Evolutionary conservation across 1,140 invertebrate genomes (phyloP).

Genomic region (Ips nitidus): DNA sequence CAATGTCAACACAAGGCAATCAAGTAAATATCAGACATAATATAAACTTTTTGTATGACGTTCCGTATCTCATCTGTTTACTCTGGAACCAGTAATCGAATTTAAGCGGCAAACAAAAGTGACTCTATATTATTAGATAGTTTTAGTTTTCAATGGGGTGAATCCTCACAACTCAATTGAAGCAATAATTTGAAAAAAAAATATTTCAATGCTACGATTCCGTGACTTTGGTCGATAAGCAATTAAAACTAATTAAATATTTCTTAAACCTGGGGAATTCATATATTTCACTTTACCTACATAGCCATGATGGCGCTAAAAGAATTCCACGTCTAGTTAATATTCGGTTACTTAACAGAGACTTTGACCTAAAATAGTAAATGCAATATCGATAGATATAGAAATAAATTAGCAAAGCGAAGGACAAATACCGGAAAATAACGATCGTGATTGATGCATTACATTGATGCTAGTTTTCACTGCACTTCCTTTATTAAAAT

Average conservation of each 20-base stretch:
- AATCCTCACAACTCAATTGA: no score
- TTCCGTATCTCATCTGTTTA: conserved; percentile 34
- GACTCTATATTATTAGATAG: background rate
- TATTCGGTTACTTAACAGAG: conserved; percentile 24
- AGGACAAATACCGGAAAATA: conserved; percentile 28
- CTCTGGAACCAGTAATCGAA: conserved; percentile 16
- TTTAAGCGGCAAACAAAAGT: conserved; percentile 9
- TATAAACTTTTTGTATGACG: conserved; percentile 29
- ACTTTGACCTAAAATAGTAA: conserved; percentile 31
- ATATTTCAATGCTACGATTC: conserved; percentile 4
- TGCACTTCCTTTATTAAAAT: conserved; percentile 20
- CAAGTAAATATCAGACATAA: conserved; percentile 33
- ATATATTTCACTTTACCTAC: conserved; percentile 2
- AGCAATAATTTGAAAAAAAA: no score
- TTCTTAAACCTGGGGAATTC: conserved; percentile 10
- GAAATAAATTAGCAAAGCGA: conserved; percentile 23
- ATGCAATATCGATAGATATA: conserved; percentile 25
- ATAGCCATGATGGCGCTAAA: conserved; percentile 26
- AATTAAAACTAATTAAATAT: conserved; percentile 21
- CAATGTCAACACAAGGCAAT: conserved; percentile 36
- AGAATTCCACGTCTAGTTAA: conserved; percentile 16
- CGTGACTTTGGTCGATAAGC: background rate
- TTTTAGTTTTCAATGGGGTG: background rate
- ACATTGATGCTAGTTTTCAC: conserved; percentile 21
- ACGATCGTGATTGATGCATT: conserved; percentile 25